A percentile compares a stretch with the other conserved stretches of the same genome.
Conservation (phyloP, 1,140 invertebrate genomes). For the Manduca sexta region DNA sequence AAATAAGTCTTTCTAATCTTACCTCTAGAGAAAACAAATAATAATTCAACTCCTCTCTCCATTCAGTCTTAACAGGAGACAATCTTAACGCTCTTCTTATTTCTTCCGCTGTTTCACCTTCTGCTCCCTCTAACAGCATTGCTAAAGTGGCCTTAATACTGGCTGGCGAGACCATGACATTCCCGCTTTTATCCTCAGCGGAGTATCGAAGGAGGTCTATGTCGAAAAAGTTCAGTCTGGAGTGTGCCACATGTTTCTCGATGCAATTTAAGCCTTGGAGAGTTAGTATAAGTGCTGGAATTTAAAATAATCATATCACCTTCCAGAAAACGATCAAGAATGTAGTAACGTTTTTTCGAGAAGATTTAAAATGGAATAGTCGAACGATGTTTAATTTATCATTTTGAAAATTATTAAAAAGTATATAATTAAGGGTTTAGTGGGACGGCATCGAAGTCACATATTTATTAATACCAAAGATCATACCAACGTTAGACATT, state of each 20-base stretch:
- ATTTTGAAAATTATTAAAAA: too few relatives aligned
- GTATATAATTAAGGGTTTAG: too few relatives aligned
- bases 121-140: conserved; percentile 78
- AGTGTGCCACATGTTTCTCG: conserved; percentile 19
- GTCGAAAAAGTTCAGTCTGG: conserved; percentile 75
- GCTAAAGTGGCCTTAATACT: conserved; percentile 79
- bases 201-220: conserved; percentile 65
- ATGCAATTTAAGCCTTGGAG: conserved; percentile 27
- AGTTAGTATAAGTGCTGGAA: not conserved
- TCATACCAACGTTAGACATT: too few relatives aligned
- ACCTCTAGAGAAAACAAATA: conserved; percentile 73
- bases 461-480: too few relatives aligned
- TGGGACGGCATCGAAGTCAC: too few relatives aligned
- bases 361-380: too few relatives aligned
- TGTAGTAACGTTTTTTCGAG: too few relatives aligned
- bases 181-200: conserved; percentile 62
- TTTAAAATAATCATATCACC: too few relatives aligned
- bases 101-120: conserved; percentile 74
- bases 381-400: too few relatives aligned
- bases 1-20: conserved; percentile 25
- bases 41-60: conserved; percentile 54
- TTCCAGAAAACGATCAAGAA: too few relatives aligned
- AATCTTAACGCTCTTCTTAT: conserved; percentile 75
- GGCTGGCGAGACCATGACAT: conserved; percentile 79
- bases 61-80: conserved; percentile 59